phyloP scores from a whole-genome alignment of 2,113 vertebrate genomes.

The Oreocharis arfaki region DNA sequence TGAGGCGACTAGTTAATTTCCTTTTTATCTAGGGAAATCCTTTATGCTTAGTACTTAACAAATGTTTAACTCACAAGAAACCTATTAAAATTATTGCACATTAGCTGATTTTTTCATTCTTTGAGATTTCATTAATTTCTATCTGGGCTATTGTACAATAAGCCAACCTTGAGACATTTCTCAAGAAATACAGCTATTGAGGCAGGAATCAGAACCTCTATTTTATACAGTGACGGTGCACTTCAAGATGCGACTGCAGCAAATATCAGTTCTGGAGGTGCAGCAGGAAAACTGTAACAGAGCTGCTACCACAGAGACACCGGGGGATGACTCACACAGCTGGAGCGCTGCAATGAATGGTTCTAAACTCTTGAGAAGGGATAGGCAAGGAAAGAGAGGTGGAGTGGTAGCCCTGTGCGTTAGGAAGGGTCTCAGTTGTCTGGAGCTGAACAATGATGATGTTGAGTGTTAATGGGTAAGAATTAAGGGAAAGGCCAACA shows the following conservation, averaged over 20 bases:
- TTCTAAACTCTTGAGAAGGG: not conserved
- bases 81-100: not conserved
- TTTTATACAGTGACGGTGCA: not conserved
- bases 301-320: not conserved
- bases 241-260: not conserved
- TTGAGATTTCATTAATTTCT: not conserved
- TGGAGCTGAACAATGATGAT: fast-evolving
- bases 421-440: not conserved
- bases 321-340: fast-evolving
- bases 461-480: not conserved
- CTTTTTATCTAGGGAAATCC: not conserved
- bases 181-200: not conserved
- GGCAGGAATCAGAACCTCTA: not conserved
- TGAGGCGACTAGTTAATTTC: not conserved
- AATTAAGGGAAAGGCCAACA: not conserved
- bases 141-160: not conserved
- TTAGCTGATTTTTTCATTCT: not conserved
- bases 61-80: not conserved
- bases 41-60: not conserved
- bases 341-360: not conserved
- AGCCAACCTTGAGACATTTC: not conserved
- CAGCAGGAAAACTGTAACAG: not conserved
- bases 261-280: not conserved
- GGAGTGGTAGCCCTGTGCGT: not conserved
- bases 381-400: not conserved